Evolutionary conservation across 2,113 vertebrate species (phyloP), one percentile per base, ranked within the genome.

Genomic region (Lasiurus borealis): DNA sequence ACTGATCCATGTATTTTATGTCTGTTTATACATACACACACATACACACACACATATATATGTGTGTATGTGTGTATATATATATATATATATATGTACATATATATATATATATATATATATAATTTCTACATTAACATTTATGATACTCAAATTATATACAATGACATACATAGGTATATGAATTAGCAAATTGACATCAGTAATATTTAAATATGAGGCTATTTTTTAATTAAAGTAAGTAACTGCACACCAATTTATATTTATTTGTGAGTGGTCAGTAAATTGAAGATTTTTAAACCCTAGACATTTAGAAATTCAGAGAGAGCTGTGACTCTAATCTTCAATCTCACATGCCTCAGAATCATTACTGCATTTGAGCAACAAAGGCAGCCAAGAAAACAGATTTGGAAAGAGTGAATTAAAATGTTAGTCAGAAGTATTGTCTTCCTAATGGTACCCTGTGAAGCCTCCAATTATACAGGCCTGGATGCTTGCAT

Each of bases 181-280:
- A 80, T 36, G 46, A 93, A 68, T 71, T 88, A 71, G 40, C 21
- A 86, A 96, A 66, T 80, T 21, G 27, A 57, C 18, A 64, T 44
- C 31, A 86, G 0, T 62, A 23, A 80, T 82, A 23, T 72, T 92
- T 85, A 92, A 82, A 88, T 59, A 59, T n/a, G 6, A 50, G 21
- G 16, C 12, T 85, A 1, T 21, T 19, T 93, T 90, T 68, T 40
- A 57, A 76, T 71, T 85, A 94, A 95, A 18, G 25, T 44, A 88
- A 93, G 21, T 11, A 40, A 69, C 8, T 57, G 21, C 3, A 57
- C 0, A 85, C 5, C 3, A 34, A 52, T 66, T 90, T 75, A 29
- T 59, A 80, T 86, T 7, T 69, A 29, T 31, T 68, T 83, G 31
- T 62, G 23, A 75, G 15, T 52, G 72, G 2, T 69, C 44, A 46